Conservation (phyloP, 2,888 invertebrate genomes). For the Morpho helenor region DNA sequence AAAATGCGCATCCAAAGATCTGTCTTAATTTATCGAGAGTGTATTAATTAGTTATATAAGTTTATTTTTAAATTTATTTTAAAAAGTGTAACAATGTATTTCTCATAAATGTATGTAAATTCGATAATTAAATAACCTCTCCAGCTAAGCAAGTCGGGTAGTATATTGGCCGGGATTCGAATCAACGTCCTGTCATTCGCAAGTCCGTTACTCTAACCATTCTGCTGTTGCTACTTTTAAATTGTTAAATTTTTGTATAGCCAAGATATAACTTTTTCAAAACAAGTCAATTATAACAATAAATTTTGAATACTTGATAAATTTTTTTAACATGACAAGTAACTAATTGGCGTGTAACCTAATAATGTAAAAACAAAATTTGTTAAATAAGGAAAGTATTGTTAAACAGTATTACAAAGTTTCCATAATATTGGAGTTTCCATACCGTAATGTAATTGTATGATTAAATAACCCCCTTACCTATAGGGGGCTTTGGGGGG, state of each 20-base stretch:
- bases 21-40: slow-evolving; percentile 29
- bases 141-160: too few species aligned
- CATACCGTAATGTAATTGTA: slow-evolving; percentile 4
- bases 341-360: slow-evolving; percentile 17
- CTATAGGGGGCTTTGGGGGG: too few species aligned
- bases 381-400: slow-evolving; percentile 3
- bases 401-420: slow-evolving; percentile 4
- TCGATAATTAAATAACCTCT: slow-evolving; percentile 12
- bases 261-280: too few species aligned
- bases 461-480: not conserved
- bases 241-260: not conserved
- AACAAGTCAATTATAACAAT: too few species aligned
- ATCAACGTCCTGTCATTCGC: too few species aligned
- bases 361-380: slow-evolving; percentile 15
- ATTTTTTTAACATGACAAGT: slow-evolving; percentile 3
- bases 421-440: slow-evolving; percentile 8
- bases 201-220: too few species aligned
- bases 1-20: slow-evolving; percentile 36
- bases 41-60: slow-evolving; percentile 30
- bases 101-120: slow-evolving; percentile 26
- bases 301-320: not conserved
- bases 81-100: slow-evolving; percentile 28
- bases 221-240: not conserved
- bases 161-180: too few species aligned
- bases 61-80: slow-evolving; percentile 24